phyloP scores from a whole-genome alignment of 1,140 invertebrate genomes.

The Sarcophaga bullata region DNA sequence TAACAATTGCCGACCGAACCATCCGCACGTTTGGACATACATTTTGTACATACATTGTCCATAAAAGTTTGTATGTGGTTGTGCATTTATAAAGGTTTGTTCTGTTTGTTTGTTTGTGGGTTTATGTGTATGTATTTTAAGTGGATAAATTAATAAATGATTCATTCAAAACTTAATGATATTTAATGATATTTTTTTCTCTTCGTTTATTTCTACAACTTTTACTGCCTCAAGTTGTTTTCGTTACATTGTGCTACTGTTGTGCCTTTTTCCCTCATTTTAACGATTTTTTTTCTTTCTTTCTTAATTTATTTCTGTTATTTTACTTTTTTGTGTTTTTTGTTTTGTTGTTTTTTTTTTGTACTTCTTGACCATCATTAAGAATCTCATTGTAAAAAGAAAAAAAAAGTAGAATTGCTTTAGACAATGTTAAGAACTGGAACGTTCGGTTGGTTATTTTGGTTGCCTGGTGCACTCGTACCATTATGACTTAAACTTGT shows the following conservation, averaged over 20 bases:
- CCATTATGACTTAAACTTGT: background rate
- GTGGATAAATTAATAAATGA: conserved; percentile 31
- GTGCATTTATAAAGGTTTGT: too few species aligned
- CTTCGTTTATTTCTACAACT: background rate
- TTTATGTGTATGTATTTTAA: background rate
- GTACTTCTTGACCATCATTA: conserved; percentile 33
- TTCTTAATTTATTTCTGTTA: background rate
- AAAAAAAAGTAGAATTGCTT: background rate
- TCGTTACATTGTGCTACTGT: conserved; percentile 35
- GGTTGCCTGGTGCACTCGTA: background rate
- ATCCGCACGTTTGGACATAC: background rate
- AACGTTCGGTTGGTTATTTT: background rate
- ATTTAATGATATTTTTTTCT: conserved; percentile 31
- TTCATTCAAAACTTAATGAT: conserved; percentile 25
- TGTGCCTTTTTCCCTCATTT: background rate
- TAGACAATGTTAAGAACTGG: conserved; percentile 26
- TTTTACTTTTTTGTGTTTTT: background rate
- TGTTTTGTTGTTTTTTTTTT: background rate
- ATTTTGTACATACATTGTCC: background rate
- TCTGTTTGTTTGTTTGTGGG: background rate
- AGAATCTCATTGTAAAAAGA: background rate
- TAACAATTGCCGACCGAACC: background rate
- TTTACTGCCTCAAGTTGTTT: conserved; percentile 8
- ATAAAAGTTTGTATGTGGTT: too few species aligned
- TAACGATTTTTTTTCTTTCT: too few species aligned